Percentiles rank a stretch among this genome's conserved stretches.
phyloP scores from a whole-genome alignment of 2,797 vertebrate genomes.

The Peromyscus eremicus region DNA sequence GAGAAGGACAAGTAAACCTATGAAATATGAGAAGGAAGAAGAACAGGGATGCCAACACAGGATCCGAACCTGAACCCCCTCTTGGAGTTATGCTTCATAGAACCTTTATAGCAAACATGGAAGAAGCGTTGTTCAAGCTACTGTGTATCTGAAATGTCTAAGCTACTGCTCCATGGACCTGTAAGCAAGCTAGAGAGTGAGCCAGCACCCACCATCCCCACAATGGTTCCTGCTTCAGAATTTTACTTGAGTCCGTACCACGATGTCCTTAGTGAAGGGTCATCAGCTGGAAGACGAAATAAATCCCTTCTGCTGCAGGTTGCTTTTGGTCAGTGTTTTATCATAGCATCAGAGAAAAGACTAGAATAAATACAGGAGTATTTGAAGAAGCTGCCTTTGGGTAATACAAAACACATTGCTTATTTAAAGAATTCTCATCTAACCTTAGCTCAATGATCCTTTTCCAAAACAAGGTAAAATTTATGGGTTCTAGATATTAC shows the following conservation, averaged over 20 bases:
- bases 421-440: not conserved
- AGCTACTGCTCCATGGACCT: not conserved
- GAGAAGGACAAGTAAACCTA: accelerated
- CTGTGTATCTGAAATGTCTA: not conserved
- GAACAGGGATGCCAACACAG: not conserved
- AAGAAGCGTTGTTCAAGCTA: not conserved
- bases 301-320: too few species aligned
- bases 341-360: not conserved
- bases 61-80: not conserved
- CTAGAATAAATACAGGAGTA: not conserved
- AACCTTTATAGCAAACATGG: not conserved
- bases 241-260: too few species aligned
- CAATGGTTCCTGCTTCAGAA: not conserved
- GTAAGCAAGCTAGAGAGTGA: not conserved
- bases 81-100: too few species aligned
- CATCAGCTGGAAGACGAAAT: too few species aligned
- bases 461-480: not conserved
- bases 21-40: too few species aligned
- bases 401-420: not conserved
- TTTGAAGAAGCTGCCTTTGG: not conserved
- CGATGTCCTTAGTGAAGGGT: too few species aligned
- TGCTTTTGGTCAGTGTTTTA: not conserved
- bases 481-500: not conserved
- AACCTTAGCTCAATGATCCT: not conserved
- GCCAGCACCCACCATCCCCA: too few species aligned